These are phyloP conservation scores for Sitobion miscanthi DNA, from an alignment of 1,140 invertebrate species.

Conservation along the genomic window DNA sequence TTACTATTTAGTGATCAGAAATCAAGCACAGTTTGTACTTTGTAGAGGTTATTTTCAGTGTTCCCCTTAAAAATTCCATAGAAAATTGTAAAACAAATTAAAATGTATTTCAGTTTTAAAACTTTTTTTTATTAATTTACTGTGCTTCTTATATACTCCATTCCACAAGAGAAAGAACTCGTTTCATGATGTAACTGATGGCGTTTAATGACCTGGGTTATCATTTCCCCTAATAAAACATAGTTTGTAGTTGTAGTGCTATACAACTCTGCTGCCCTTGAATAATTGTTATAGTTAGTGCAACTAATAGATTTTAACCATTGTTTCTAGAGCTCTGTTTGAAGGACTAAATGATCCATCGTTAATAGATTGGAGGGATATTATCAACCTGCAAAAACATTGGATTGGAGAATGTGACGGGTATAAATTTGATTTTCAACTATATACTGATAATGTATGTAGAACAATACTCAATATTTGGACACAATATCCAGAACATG, in stretches of 20 bases:
- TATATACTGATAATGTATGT: conserved; percentile 62
- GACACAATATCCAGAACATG: conserved; percentile 78
- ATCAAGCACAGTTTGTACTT: neutral
- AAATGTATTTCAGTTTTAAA: neutral
- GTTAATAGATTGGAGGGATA: conserved; percentile 81
- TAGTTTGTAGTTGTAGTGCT: too few species aligned
- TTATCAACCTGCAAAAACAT: conserved; percentile 87
- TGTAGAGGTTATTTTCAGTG: neutral
- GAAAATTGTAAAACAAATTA: neutral
- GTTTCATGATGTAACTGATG: too few species aligned
- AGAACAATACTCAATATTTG: conserved; percentile 70
- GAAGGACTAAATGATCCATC: conserved; percentile 76
- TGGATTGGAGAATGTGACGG: conserved; percentile 97
- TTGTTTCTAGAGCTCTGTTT: conserved; percentile 64
- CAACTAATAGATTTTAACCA: neutral
- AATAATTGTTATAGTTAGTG: neutral
- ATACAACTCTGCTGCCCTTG: neutral
- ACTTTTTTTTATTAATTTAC: neutral
- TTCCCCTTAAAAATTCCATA: neutral
- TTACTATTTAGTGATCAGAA: neutral
- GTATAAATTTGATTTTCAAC: conserved; percentile 75
- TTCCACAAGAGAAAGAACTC: too few species aligned
- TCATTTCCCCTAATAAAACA: too few species aligned
- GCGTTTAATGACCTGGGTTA: too few species aligned
- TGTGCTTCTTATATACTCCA: neutral